phyloP scores from a whole-genome alignment of 2,888 invertebrate genomes.

The Ptilodon capucinus region DNA sequence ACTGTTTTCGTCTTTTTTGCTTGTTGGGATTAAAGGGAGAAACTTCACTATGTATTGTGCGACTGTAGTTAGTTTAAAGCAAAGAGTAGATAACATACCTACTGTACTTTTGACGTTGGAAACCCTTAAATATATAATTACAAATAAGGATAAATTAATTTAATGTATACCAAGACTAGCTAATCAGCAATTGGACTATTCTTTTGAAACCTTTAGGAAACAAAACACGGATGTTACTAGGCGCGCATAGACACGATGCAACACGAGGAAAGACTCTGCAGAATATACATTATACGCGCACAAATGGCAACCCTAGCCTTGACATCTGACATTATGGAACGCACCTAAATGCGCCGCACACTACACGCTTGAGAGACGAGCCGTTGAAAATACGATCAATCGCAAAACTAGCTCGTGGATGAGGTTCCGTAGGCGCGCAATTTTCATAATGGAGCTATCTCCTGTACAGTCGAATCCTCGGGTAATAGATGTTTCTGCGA shows the following conservation, averaged over 20 bases:
- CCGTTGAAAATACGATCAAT: background rate
- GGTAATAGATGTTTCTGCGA: no score
- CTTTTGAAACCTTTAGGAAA: background rate
- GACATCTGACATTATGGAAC: slow-evolving; percentile 51
- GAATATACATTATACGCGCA: slow-evolving; percentile 9
- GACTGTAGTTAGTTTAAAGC: background rate
- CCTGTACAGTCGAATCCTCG: no score
- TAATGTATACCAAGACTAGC: background rate
- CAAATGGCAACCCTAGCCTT: slow-evolving; percentile 45
- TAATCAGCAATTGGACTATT: background rate
- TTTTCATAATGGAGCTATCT: no score
- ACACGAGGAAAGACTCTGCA: slow-evolving; percentile 12
- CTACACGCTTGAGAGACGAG: background rate
- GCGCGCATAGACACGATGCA: background rate
- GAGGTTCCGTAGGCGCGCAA: background rate
- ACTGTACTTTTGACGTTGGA: no score
- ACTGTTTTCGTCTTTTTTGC: background rate
- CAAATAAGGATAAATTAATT: background rate
- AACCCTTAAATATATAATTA: no score
- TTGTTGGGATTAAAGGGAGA: background rate
- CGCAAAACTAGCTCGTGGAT: background rate
- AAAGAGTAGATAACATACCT: no score
- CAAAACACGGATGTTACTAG: background rate
- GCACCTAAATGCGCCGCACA: slow-evolving; percentile 26
- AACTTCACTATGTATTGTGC: background rate